A percentile compares a stretch with the other conserved stretches of the same genome.
Evolutionary conservation across 2,113 vertebrate genomes (phyloP).

Genomic region (Verasper variegatus): DNA sequence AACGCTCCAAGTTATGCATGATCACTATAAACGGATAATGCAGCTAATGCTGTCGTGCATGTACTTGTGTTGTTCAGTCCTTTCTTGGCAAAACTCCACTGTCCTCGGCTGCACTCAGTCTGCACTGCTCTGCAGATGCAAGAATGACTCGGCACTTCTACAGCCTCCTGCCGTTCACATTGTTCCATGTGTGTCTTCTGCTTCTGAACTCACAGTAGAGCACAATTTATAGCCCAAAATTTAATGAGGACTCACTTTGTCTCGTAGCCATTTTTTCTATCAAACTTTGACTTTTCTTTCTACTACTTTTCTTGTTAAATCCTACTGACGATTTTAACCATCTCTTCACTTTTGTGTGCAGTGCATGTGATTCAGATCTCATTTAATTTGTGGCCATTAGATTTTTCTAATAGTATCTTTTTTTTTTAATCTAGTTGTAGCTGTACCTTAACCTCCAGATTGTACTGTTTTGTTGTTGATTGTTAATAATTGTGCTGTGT

Average conservation of each 20-base stretch:
- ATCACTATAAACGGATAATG: slow-evolving; percentile 10
- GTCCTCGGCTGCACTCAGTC: background rate
- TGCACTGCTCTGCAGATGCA: slow-evolving; percentile 41
- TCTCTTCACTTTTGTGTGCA: slow-evolving; percentile 22
- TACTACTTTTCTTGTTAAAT: background rate
- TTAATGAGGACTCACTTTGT: background rate
- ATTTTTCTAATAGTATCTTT: background rate
- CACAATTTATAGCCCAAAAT: background rate
- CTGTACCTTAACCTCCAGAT: background rate
- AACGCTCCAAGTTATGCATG: background rate
- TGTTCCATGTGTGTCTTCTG: background rate
- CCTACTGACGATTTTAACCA: background rate
- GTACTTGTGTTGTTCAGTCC: background rate
- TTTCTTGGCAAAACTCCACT: slow-evolving; percentile 19
- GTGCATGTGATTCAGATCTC: background rate
- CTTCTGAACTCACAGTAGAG: background rate
- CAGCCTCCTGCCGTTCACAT: slow-evolving; percentile 9
- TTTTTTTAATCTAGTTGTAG: background rate
- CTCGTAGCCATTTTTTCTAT: background rate
- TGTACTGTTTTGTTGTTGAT: background rate
- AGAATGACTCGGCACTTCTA: slow-evolving; percentile 61
- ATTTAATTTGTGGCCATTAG: background rate
- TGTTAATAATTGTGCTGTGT: background rate
- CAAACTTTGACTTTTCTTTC: background rate
- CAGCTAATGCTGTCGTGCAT: background rate